A percentile compares a stretch with the other conserved stretches of the same genome.
phyloP scores from a whole-genome alignment of 1,140 invertebrate genomes.

The Cephus cinctus region DNA sequence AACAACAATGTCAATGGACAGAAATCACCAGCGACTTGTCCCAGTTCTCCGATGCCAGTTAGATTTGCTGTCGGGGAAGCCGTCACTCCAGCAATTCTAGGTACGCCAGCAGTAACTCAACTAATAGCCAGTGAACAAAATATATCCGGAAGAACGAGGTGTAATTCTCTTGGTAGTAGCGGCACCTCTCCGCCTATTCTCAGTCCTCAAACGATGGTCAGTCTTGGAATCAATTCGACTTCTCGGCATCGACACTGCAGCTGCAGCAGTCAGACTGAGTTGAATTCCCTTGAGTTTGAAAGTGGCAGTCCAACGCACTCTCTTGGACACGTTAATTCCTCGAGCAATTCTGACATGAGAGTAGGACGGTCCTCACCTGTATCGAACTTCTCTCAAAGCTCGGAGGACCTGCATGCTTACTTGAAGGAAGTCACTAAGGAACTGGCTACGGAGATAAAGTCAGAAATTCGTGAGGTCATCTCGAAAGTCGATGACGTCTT shows the following conservation, averaged over 20 bases:
- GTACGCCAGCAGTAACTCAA: conserved; percentile 25
- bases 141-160: conserved; percentile 36
- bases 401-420: conserved; percentile 66
- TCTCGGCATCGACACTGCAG: conserved; percentile 60
- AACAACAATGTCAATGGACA: conserved; percentile 12
- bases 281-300: conserved; percentile 53
- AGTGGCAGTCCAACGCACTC: conserved; percentile 39
- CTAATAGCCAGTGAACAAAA: conserved; percentile 24
- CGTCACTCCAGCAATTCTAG: conserved; percentile 53
- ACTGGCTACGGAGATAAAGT: conserved; percentile 77
- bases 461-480: conserved; percentile 76
- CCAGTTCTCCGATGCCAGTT: conserved; percentile 53
- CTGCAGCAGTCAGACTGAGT: conserved; percentile 70
- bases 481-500: conserved; percentile 74
- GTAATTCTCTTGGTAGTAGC: conserved; percentile 49
- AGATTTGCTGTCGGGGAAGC: conserved; percentile 69
- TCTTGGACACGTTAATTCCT: conserved; percentile 28
- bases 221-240: conserved; percentile 33
- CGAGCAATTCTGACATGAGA: conserved; percentile 58
- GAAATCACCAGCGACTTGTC: conserved; percentile 44
- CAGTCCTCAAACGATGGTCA: conserved; percentile 42
- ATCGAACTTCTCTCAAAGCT: conserved; percentile 59
- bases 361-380: conserved; percentile 63
- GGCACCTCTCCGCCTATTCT: conserved; percentile 45
- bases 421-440: conserved; percentile 75